phyloP scores from a whole-genome alignment of 2,888 invertebrate species.

The Chromoteleia sp. region DNA sequence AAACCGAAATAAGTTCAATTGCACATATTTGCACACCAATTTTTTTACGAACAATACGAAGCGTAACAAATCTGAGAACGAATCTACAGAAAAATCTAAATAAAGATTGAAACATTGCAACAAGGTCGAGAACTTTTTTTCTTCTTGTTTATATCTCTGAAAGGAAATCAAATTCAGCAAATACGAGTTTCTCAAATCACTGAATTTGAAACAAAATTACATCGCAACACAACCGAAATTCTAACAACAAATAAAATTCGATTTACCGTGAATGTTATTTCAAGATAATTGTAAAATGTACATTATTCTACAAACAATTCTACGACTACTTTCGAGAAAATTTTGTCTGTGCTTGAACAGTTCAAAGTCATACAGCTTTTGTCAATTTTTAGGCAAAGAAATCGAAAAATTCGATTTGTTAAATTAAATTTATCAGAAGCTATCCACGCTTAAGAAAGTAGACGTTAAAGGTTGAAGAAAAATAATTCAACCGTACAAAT shows the following conservation, averaged over 20 bases:
- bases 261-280: no score
- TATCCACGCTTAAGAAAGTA: neutral
- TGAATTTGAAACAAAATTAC: conserved; percentile 16
- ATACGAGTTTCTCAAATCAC: conserved; percentile 8
- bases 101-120: conserved; percentile 32
- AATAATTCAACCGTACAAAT: neutral
- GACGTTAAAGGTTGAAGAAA: neutral
- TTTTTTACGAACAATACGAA: conserved; percentile 20
- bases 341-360: no score
- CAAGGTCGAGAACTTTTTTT: conserved; percentile 11
- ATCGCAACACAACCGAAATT: no score
- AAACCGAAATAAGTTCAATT: conserved; percentile 21
- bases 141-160: neutral
- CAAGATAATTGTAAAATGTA: no score
- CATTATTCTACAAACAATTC: no score
- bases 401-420: no score
- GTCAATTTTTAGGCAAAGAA: no score
- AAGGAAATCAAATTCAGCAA: conserved; percentile 16
- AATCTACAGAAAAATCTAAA: conserved; percentile 35
- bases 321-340: no score
- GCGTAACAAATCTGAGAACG: conserved; percentile 18
- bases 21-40: conserved; percentile 24
- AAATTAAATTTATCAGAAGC: no score
- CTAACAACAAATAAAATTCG: no score
- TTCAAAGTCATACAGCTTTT: no score